A percentile compares a stretch with the other conserved stretches of the same genome.
phyloP scores from a whole-genome alignment of 30 jellyfish, hydroid and myxozoan genomes.

The Hydractinia echinata region DNA sequence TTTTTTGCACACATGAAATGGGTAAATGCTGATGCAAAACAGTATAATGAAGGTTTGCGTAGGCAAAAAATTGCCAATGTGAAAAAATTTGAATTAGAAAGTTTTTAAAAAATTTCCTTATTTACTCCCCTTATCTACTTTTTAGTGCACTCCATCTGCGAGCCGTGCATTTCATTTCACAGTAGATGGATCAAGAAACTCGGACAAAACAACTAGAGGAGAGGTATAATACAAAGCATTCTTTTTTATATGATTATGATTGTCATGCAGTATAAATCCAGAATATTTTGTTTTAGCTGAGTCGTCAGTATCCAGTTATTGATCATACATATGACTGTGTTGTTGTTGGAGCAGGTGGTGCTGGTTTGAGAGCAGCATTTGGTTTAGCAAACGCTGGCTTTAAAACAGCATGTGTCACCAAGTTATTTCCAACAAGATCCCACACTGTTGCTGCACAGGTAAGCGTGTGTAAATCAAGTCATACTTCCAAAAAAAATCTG shows the following conservation, averaged over 20 bases:
- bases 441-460: conserved; percentile 99
- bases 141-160: conserved; percentile 38
- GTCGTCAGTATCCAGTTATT: conserved; percentile 83
- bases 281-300: conserved; percentile 24
- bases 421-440: conserved; percentile 93
- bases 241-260: neutral
- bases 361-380: conserved; percentile 96
- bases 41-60: no score
- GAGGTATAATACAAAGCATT: conserved; percentile 37
- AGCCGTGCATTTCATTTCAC: conserved; percentile 71
- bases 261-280: neutral
- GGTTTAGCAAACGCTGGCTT: conserved; percentile 92
- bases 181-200: conserved; percentile 58
- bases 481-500: no score
- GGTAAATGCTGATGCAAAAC: no score
- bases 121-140: neutral
- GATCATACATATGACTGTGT: conserved; percentile 95
- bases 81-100: no score
- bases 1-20: no score
- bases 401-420: conserved; percentile 95
- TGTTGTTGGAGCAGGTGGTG: conserved; percentile 99
- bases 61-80: no score
- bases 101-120: no score
- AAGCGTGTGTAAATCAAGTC: no score
- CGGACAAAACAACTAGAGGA: conserved; percentile 65